phyloP scores from a whole-genome alignment of 2,113 vertebrate genomes.

The Callaeas wilsoni region DNA sequence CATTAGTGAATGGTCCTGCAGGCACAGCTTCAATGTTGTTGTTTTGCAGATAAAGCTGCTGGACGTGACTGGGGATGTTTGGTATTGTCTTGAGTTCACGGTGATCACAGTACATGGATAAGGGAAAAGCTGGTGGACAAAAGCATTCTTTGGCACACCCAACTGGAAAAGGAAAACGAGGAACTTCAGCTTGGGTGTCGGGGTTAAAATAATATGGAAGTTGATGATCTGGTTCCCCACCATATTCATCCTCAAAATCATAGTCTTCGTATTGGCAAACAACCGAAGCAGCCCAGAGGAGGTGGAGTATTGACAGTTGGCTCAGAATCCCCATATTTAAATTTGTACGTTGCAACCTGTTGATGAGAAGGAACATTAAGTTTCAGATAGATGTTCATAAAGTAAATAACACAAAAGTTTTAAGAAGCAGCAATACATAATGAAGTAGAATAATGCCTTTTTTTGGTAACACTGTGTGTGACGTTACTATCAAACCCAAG shows the following conservation, averaged over 20 bases:
- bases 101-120: slow-evolving; percentile 81
- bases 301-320: slow-evolving; percentile 16
- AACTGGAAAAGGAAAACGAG: slow-evolving; percentile 1
- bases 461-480: background rate
- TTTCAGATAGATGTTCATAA: background rate
- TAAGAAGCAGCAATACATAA: background rate
- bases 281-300: slow-evolving; percentile 59
- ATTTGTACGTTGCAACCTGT: slow-evolving; percentile 27
- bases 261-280: slow-evolving; percentile 72
- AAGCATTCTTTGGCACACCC: slow-evolving; percentile 77
- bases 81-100: slow-evolving; percentile 76
- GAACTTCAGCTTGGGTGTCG: slow-evolving; percentile 26
- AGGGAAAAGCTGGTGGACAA: slow-evolving; percentile 72
- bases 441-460: background rate
- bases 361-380: slow-evolving; percentile 1
- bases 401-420: background rate
- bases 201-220: slow-evolving; percentile 58
- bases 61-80: slow-evolving; percentile 71
- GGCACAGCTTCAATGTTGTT: slow-evolving; percentile 78
- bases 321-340: slow-evolving; percentile 62
- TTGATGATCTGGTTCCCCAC: slow-evolving; percentile 50
- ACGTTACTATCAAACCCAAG: background rate
- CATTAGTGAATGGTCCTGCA: slow-evolving; percentile 72
- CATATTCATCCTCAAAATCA: slow-evolving; percentile 73
- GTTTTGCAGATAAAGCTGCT: slow-evolving; percentile 78